These are phyloP conservation scores for Megaceryle torquata DNA, from an alignment of 2,113 vertebrate genomes.

Conservation along the genomic window DNA sequence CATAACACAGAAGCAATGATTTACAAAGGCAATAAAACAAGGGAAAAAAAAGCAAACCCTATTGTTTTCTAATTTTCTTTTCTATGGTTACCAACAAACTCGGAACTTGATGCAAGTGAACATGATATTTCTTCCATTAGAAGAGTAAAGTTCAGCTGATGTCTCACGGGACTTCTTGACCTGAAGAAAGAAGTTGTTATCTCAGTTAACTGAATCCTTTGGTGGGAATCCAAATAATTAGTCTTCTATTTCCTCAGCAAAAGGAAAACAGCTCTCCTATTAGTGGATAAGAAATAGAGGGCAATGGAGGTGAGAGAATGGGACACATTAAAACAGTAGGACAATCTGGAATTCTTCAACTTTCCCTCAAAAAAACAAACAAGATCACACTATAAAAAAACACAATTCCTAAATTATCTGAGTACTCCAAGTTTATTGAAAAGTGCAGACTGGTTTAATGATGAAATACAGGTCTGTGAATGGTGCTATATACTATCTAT, in stretches of 20 bases:
- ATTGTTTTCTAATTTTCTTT: conserved; percentile 1
- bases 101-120: neutral
- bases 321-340: neutral
- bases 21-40: neutral
- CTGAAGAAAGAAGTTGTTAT: conserved; percentile 19
- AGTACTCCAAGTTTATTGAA: neutral
- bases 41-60: neutral
- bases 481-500: neutral
- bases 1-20: neutral
- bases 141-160: conserved; percentile 40
- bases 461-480: neutral
- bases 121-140: neutral
- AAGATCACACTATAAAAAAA: neutral
- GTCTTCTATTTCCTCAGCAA: conserved; percentile 10
- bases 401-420: neutral
- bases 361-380: neutral
- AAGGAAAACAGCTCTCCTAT: conserved; percentile 10
- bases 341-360: neutral
- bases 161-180: conserved; percentile 22
- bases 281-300: neutral
- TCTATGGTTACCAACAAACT: conserved; percentile 1
- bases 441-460: neutral
- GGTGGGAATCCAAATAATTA: conserved; percentile 45
- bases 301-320: neutral
- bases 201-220: conserved; percentile 60